A percentile compares a stretch with the other conserved stretches of the same genome.
Evolutionary conservation across 2,113 vertebrate genomes (phyloP).

Genomic region (Gymnorhina tibicen): DNA sequence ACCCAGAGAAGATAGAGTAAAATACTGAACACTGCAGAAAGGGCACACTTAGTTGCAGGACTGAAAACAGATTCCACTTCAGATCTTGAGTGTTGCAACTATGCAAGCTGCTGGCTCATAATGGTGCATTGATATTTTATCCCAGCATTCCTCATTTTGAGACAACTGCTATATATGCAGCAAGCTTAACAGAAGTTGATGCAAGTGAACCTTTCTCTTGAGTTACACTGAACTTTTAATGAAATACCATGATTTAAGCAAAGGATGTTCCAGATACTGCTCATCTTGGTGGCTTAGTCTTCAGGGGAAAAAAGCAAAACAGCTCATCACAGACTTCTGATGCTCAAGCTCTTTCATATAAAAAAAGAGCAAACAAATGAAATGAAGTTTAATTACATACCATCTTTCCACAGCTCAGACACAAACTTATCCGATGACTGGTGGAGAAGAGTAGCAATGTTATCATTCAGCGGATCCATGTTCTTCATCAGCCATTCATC

Average conservation of each 20-base stretch:
- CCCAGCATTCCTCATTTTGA: neutral
- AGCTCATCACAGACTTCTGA: neutral
- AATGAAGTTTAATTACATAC: constrained; percentile 75
- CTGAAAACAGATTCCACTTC: neutral
- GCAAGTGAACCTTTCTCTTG: neutral
- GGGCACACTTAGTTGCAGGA: neutral
- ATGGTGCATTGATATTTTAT: neutral
- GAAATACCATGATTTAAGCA: neutral
- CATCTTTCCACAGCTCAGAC: constrained; percentile 96
- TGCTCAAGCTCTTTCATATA: neutral
- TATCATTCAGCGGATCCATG: constrained; percentile 98
- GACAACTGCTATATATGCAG: neutral
- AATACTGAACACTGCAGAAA: neutral
- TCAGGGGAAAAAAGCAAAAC: neutral
- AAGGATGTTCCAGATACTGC: neutral
- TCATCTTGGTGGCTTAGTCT: neutral
- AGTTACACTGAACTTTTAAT: neutral
- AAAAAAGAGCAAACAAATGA: neutral
- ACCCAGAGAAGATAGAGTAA: constrained; percentile 20
- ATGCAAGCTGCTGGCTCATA: neutral
- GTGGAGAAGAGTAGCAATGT: constrained; percentile 91
- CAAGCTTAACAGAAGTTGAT: neutral
- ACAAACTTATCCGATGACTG: constrained; percentile 96
- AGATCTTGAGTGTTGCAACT: neutral
- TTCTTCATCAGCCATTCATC: constrained; percentile 99